A percentile compares a stretch with the other conserved stretches of the same genome.
Conservation (phyloP, 2,797 vertebrate genomes). For the Sardinella longiceps region DNA sequence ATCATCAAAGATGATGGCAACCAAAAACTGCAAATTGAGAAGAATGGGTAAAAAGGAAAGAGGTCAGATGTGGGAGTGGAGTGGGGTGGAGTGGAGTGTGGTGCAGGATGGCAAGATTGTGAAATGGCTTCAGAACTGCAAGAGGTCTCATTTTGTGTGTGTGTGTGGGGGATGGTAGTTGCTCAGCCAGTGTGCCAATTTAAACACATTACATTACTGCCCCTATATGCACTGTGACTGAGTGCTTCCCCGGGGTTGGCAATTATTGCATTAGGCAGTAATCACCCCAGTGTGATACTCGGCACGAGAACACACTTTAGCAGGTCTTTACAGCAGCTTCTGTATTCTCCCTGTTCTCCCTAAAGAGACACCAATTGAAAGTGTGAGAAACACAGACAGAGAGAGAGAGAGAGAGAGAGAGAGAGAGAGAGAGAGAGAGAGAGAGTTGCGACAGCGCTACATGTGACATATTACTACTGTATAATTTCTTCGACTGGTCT, state of each 20-base stretch:
- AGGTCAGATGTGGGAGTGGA: not conserved
- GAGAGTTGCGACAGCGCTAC: not conserved
- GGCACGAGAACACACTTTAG: not conserved
- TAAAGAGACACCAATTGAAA: not conserved
- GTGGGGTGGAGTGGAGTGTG: not conserved
- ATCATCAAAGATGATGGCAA: constrained; percentile 52
- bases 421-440: no score
- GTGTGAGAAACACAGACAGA: not conserved
- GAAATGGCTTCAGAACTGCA: constrained; percentile 31
- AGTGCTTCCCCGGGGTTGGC: constrained; percentile 4
- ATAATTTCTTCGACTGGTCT: no score
- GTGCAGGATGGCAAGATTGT: not conserved
- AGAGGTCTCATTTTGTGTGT: constrained; percentile 31
- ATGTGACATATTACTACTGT: not conserved
- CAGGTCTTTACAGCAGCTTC: not conserved
- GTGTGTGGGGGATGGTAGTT: no score
- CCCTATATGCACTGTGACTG: constrained; percentile 10
- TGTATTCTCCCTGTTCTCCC: not conserved
- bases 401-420: not conserved
- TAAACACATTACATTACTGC: constrained; percentile 71
- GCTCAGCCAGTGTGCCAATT: constrained; percentile 62
- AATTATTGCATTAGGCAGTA: constrained; percentile 19
- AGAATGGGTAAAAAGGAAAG: constrained; percentile 32
- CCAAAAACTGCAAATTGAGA: constrained; percentile 39
- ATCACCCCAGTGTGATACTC: constrained; percentile 34